phyloP scores from a whole-genome alignment of 1,140 invertebrate genomes.

The Ceratina calcarata region DNA sequence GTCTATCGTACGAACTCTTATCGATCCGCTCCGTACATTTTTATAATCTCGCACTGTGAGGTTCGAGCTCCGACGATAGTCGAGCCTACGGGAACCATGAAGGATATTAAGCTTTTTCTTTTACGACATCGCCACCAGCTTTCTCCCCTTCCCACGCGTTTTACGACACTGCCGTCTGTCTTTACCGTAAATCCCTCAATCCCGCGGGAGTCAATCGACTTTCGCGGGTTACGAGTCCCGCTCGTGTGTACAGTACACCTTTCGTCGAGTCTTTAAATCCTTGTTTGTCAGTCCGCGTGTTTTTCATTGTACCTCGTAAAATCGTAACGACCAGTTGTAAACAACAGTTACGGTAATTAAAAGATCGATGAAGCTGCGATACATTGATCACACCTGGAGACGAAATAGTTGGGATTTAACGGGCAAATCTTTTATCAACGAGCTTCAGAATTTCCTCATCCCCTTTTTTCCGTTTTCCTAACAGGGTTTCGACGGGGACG shows the following conservation, averaged over 20 bases:
- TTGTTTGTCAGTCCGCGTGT: background rate
- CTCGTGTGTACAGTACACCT: constrained; percentile 9
- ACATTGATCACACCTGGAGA: background rate
- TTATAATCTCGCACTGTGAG: background rate
- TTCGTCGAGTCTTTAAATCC: constrained; percentile 13
- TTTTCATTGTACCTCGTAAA: constrained; percentile 16
- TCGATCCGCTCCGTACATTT: too few species aligned
- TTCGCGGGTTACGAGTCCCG: constrained; percentile 56
- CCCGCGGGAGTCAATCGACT: constrained; percentile 65
- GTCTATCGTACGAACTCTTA: too few species aligned
- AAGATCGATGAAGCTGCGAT: background rate
- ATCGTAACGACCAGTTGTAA: background rate
- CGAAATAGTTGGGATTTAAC: constrained; percentile 6
- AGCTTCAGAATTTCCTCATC: too few species aligned
- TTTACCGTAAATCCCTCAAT: constrained; percentile 67
- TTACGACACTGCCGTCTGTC: constrained; percentile 58
- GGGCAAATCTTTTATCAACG: too few species aligned
- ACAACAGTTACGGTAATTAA: background rate
- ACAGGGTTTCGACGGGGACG: background rate
- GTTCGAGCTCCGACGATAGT: constrained; percentile 50
- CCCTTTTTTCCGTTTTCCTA: too few species aligned
- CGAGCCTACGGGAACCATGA: constrained; percentile 44
- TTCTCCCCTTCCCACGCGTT: constrained; percentile 16
- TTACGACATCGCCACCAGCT: constrained; percentile 46
- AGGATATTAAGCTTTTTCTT: constrained; percentile 65